phyloP scores from a whole-genome alignment of 2,888 invertebrate species.

The Amphipoea lucens region DNA sequence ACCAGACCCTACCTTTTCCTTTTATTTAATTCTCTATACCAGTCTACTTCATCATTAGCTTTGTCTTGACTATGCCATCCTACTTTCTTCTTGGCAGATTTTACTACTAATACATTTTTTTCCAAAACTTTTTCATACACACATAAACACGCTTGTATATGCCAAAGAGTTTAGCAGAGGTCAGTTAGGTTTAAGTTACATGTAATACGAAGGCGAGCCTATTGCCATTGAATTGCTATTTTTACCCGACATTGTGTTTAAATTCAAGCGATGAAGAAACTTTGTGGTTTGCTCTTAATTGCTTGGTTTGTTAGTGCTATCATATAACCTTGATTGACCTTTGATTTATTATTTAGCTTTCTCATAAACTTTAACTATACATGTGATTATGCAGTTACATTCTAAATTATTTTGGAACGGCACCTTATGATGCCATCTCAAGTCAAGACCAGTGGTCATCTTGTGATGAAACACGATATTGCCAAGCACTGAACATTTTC shows the following conservation, averaged over 20 bases:
- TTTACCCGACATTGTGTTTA: background rate
- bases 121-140: background rate
- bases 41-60: background rate
- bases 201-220: too few species aligned
- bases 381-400: conserved; percentile 41
- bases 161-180: background rate
- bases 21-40: background rate
- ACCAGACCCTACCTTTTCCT: background rate
- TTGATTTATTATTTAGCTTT: conserved; percentile 22
- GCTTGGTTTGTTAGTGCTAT: background rate
- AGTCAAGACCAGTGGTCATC: conserved; percentile 42
- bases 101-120: background rate
- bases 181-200: too few species aligned
- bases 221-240: too few species aligned
- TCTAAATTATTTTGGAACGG: conserved; percentile 56
- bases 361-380: conserved; percentile 29
- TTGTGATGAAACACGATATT: conserved; percentile 55
- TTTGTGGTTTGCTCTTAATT: conserved; percentile 19
- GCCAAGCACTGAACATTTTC: conserved; percentile 44
- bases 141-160: background rate
- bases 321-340: conserved; percentile 19
- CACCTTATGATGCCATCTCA: conserved; percentile 29
- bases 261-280: background rate
- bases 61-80: background rate
- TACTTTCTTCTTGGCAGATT: background rate